A percentile compares a stretch with the other conserved stretches of the same genome.
Evolutionary conservation across 2,888 invertebrate genomes (phyloP).

Genomic region (Metellina segmentata): DNA sequence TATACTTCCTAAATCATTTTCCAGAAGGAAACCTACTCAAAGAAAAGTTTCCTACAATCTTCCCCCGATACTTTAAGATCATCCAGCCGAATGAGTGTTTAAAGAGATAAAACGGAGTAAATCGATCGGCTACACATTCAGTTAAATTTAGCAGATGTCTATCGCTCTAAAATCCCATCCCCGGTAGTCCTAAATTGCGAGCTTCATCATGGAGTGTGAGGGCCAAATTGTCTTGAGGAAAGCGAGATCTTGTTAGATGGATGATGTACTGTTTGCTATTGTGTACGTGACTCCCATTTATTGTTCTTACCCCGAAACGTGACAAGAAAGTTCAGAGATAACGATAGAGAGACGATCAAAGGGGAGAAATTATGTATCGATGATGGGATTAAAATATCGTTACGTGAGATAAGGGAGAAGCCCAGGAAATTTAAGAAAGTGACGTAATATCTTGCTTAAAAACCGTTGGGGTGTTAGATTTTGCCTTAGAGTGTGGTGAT

Average conservation of each 20-base stretch:
- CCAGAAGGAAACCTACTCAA: not conserved
- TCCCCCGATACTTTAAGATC: conserved; percentile 6
- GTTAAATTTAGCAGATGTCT: conserved; percentile 25
- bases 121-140: conserved; percentile 4
- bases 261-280: conserved; percentile 31
- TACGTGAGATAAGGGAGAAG: conserved; percentile 41
- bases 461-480: not conserved
- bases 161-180: not conserved
- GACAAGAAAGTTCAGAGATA: conserved; percentile 32
- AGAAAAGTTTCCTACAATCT: not conserved
- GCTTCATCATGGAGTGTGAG: not conserved
- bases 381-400: conserved; percentile 36
- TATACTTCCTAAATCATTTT: conserved; percentile 1
- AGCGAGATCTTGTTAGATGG: conserved; percentile 13
- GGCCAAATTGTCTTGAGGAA: not conserved
- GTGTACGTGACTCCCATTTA: conserved; percentile 33
- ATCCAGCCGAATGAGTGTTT: conserved; percentile 5
- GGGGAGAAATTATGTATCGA: conserved; percentile 40
- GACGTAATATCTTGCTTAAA: not conserved
- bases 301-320: conserved; percentile 30
- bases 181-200: not conserved
- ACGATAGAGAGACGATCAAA: not conserved
- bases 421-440: not conserved
- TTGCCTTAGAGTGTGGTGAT: not conserved
- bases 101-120: conserved; percentile 16